phyloP scores from a whole-genome alignment of 2,113 vertebrate species.

The Eulemur rufifrons region DNA sequence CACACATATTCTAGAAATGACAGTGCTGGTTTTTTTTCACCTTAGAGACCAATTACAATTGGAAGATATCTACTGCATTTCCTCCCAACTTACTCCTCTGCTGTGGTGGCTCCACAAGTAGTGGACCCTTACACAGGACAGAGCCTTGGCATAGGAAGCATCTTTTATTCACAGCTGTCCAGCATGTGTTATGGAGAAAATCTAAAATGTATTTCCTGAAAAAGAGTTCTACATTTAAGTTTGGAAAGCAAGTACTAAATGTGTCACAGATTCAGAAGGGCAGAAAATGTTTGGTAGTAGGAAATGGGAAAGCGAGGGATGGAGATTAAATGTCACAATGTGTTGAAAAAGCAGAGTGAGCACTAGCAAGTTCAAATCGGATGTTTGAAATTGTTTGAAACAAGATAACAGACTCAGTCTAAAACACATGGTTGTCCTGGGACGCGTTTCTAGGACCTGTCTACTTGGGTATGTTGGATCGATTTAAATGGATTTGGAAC shows the following conservation, averaged over 20 bases:
- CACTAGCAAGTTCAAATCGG: not conserved
- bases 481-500: not conserved
- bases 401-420: not conserved
- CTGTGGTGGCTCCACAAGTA: not conserved
- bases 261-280: not conserved
- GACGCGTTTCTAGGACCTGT: not conserved
- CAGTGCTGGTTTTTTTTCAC: not conserved
- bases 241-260: not conserved
- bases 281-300: not conserved
- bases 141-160: not conserved
- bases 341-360: not conserved
- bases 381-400: not conserved
- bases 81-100: not conserved
- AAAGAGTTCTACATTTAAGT: not conserved
- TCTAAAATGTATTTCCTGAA: not conserved
- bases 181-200: not conserved
- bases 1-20: not conserved
- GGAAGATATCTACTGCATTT: not conserved
- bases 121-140: not conserved
- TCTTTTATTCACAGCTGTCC: not conserved
- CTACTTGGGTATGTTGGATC: not conserved
- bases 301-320: not conserved
- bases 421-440: not conserved
- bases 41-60: not conserved
- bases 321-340: not conserved